Evolutionary conservation across 1,140 invertebrate species (phyloP).

Genomic region (Phortica variegata): DNA sequence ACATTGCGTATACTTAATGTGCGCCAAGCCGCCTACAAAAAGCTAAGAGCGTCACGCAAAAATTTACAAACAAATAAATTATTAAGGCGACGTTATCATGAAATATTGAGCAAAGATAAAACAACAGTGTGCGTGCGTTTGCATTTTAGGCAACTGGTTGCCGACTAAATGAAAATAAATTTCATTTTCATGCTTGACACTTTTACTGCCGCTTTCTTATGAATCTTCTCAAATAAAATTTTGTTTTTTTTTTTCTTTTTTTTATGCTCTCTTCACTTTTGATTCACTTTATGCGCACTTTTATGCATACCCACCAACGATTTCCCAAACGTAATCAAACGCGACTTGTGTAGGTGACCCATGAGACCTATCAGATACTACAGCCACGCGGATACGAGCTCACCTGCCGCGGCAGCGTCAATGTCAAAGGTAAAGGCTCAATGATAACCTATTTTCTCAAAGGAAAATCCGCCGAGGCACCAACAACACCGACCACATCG

Average conservation of each 20-base stretch:
- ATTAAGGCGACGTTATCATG: slow-evolving; percentile 33
- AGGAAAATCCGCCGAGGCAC: slow-evolving; percentile 58
- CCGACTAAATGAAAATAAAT: slow-evolving; percentile 23
- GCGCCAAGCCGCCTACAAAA: slow-evolving; percentile 9
- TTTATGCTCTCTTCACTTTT: background rate
- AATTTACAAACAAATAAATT: background rate
- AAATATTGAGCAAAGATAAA: slow-evolving; percentile 31
- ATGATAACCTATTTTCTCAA: slow-evolving; percentile 90
- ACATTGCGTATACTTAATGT: slow-evolving; percentile 40
- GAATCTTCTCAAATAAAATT: slow-evolving; percentile 43
- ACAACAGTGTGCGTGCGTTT: slow-evolving; percentile 10
- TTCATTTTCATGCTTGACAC: slow-evolving; percentile 5
- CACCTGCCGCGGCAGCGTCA: slow-evolving; percentile 77
- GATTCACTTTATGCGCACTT: too few relatives aligned
- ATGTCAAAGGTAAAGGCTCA: slow-evolving; percentile 92
- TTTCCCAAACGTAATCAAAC: background rate
- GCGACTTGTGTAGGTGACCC: slow-evolving; percentile 68
- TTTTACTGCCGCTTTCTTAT: slow-evolving; percentile 1
- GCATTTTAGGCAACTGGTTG: too few relatives aligned
- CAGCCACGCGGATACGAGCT: slow-evolving; percentile 72
- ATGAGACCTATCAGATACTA: slow-evolving; percentile 81
- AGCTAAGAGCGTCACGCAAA: background rate
- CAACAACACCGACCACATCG: slow-evolving; percentile 13
- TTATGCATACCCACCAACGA: background rate
- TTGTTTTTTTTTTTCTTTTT: slow-evolving; percentile 33